These are phyloP conservation scores for Talpa occidentalis DNA, from an alignment of 2,113 vertebrate genomes.

Conservation along the genomic window DNA sequence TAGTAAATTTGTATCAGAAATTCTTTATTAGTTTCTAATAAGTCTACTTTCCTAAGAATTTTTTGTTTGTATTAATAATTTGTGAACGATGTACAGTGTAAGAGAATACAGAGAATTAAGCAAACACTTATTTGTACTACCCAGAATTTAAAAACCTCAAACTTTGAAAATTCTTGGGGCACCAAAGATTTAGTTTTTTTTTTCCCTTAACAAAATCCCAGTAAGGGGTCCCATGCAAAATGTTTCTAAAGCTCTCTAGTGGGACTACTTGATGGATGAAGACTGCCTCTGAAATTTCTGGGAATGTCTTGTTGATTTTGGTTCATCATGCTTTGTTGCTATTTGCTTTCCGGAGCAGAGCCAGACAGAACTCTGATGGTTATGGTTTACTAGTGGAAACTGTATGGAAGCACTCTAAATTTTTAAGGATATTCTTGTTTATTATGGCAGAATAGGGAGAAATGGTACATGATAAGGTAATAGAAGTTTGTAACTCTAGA, in stretches of 20 bases:
- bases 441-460: conserved; percentile 41
- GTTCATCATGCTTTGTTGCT: conserved; percentile 18
- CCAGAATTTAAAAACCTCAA: conserved; percentile 44
- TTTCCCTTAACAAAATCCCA: neutral
- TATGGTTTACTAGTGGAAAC: no score
- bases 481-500: conserved; percentile 31
- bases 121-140: neutral
- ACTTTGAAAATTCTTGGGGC: neutral
- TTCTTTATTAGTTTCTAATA: conserved; percentile 3
- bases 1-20: conserved; percentile 60
- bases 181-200: neutral
- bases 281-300: conserved; percentile 17
- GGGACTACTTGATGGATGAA: neutral
- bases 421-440: conserved; percentile 28
- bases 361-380: neutral
- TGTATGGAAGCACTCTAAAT: conserved; percentile 8
- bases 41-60: conserved; percentile 22
- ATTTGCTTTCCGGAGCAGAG: conserved; percentile 44
- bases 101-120: conserved; percentile 26
- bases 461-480: neutral
- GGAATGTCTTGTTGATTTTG: conserved; percentile 36
- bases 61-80: conserved; percentile 30
- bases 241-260: neutral
- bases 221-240: neutral
- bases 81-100: neutral